Base-by-base conservation (phyloP, 2,888 invertebrate species). In the Pristionchus entomophagus region DNA sequence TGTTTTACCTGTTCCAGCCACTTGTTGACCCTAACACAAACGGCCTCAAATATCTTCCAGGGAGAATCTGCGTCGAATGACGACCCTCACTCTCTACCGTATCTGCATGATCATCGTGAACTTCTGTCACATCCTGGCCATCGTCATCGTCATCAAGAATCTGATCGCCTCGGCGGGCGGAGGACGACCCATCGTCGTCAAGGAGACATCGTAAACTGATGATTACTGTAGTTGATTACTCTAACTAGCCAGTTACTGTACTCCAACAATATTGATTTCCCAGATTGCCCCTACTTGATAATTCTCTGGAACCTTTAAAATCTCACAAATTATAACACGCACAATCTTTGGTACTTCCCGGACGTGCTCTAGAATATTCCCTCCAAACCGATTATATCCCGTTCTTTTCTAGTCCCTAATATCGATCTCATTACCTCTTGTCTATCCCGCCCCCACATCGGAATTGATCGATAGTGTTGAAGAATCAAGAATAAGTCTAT, bases 61-160 rank as follows among this genome's bases (percentile, higher is more conserved):
- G 83, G 93, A 93, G 88, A 93, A 93, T 86, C 86, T 93, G 17
- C 91, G 93, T 14, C 91, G 93, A 14, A 91, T 91, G 86, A 92
- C 92, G 90, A 89, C 90, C 1, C 87, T 93, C 84, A 93, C 90
- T n/a, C 86, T 89, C 29, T 93, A 93, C 86, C 88, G 93, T 17
- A 85, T 90, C 62, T 88, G 89, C 69, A 93, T 93, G 93, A 87
- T 94, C 65, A 83, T 93, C 77, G 93, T 93, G 78, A 93, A 93
- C 87, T 88, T 93, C 69, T 93, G 91, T 77, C 93, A 93, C 80
- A 84, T 91, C 38, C 35, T 89, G 14, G 91, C 92, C 49, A 91
- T 92, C 53, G 84, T 82, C 86, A 88, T 91, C 81, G 90, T 91
- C 69, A 89, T 89, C 49, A 88, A 62, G 86, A 91, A 91, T 85